phyloP scores from a whole-genome alignment of 2,113 vertebrate species.

The Pelecanoides urinatrix region DNA sequence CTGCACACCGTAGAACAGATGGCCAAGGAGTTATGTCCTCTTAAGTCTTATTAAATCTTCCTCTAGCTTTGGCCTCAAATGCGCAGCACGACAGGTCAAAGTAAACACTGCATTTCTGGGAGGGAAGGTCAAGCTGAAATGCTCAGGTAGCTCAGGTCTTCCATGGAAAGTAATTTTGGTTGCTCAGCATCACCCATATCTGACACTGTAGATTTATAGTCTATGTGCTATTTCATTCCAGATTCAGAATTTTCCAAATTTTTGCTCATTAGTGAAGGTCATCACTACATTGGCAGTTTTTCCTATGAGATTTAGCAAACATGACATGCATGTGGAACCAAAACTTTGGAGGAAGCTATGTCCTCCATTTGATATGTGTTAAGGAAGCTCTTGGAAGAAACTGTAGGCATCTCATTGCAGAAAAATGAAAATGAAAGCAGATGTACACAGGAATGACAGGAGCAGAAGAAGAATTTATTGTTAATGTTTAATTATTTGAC shows the following conservation, averaged over 20 bases:
- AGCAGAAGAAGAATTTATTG: neutral
- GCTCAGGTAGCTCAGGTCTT: neutral
- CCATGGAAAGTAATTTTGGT: neutral
- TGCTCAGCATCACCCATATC: neutral
- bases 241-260: neutral
- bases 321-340: rapidly evolving
- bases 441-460: rapidly evolving
- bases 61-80: neutral
- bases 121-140: neutral
- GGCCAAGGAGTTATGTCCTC: neutral
- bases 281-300: neutral
- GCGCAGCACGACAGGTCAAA: neutral
- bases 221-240: neutral
- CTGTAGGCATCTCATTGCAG: neutral
- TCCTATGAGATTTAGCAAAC: neutral
- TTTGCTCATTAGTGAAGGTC: neutral
- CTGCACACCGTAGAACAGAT: neutral
- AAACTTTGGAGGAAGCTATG: neutral
- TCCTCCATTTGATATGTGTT: neutral
- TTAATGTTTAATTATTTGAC: neutral
- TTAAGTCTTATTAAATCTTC: neutral
- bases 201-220: neutral
- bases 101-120: neutral
- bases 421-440: neutral
- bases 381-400: neutral